Base-by-base conservation (phyloP, 2,888 invertebrate genomes). In the Agrilus cyanescens region DNA sequence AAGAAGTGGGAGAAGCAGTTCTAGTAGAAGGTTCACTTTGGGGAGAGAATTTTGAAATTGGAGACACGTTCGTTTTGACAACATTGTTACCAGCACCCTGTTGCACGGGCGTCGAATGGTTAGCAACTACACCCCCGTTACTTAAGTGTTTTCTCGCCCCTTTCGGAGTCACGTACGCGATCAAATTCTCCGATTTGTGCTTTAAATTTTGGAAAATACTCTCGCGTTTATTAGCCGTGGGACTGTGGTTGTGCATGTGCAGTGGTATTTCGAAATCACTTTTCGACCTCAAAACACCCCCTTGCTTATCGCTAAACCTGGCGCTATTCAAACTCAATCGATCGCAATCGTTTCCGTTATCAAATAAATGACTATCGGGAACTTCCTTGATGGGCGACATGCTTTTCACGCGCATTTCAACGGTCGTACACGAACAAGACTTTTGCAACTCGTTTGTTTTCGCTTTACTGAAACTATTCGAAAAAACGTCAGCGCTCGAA, bases 151-250 rank as follows among this genome's bases (percentile, higher is more conserved):
- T 57, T 12, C 76, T 58, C 57, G 72, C 70, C 43, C 74, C 72
- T 34, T 74, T 66, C 38, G 78, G 78, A 44, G 78, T 77, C 49
- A 76, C 61, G 55, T 76, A 76, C 46, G 71, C 71, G 60, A 75
- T 73, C 46, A 76, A 56, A 55, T 71, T 58, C 41, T 63, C 61
- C 3, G 62, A 57, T 45, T 57, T 56, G 41, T 61, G 60, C 33
- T 56, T 53, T 44, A 54, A 54, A 46, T 54, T 54, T 30, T 56
- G 53, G 37, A 59, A 57, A 16, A 54, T 44, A 32, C 46, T 42
- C 13, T 49, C 52, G 4, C 38, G 30, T 40, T 46, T 47, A n/a
- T n/a, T 14, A 37, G 38, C 13, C 37, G 38, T 20, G 4, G 37
- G 41, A 44, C 45, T 38, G 25, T 32, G 46, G 10, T 10, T 10